A percentile compares a stretch with the other conserved stretches of the same genome.
These are phyloP conservation scores for Aphelocoma coerulescens DNA, from an alignment of 2,113 vertebrate genomes.

Conservation along the genomic window DNA sequence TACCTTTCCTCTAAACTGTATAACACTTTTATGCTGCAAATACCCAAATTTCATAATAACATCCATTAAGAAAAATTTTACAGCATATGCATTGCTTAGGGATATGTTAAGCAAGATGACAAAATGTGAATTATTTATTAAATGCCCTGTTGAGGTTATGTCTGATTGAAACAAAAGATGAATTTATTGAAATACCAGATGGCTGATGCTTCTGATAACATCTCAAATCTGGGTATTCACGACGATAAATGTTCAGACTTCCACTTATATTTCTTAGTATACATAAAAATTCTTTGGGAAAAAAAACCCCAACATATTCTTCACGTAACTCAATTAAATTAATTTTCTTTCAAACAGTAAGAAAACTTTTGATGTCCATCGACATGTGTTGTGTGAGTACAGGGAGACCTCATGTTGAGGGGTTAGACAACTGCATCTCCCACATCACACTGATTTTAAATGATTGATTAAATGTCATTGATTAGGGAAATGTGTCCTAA, in stretches of 20 bases:
- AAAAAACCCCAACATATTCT: not conserved
- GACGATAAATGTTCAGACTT: not conserved
- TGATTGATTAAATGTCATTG: not conserved
- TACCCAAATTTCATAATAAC: not conserved
- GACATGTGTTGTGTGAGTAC: not conserved
- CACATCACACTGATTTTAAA: not conserved
- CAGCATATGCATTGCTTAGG: not conserved
- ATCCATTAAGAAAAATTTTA: not conserved
- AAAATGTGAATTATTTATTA: conserved; percentile 37
- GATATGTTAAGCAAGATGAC: not conserved
- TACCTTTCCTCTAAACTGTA: not conserved
- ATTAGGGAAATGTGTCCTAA: not conserved
- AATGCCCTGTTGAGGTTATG: not conserved
- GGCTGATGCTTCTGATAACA: not conserved
- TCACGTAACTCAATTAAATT: not conserved
- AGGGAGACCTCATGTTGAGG: not conserved
- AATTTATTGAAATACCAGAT: not conserved
- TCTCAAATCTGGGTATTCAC: not conserved
- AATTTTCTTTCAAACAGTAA: not conserved
- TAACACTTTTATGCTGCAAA: not conserved
- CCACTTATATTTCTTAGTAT: not conserved
- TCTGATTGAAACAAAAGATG: conserved; percentile 11
- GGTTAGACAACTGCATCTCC: not conserved
- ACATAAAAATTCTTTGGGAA: not conserved
- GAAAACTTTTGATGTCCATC: not conserved